phyloP scores from a whole-genome alignment of 2,888 invertebrate species.

The Thera britannica region DNA sequence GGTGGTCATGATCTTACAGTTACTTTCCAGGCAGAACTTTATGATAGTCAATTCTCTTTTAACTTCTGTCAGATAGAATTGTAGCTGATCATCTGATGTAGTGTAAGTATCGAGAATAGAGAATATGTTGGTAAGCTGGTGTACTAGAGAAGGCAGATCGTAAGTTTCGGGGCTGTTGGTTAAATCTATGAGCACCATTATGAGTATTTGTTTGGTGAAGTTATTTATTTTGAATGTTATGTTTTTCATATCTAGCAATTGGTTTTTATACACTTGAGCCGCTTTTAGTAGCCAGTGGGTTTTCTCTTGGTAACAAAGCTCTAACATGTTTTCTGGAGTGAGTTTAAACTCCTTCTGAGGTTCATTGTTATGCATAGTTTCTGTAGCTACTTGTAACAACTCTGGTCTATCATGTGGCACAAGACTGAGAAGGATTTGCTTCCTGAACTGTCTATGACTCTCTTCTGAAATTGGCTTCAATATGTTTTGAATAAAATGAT shows the following conservation, averaged over 20 bases:
- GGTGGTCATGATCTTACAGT: slow-evolving; percentile 80
- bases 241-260: slow-evolving; percentile 76
- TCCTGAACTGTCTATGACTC: slow-evolving; percentile 68
- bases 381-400: slow-evolving; percentile 62
- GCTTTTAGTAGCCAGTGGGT: slow-evolving; percentile 80
- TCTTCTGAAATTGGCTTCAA: slow-evolving; percentile 68
- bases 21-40: slow-evolving; percentile 80
- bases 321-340: slow-evolving; percentile 80
- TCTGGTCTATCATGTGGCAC: slow-evolving; percentile 71
- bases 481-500: slow-evolving; percentile 62
- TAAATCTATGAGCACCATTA: slow-evolving; percentile 79
- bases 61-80: slow-evolving; percentile 79
- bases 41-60: slow-evolving; percentile 79
- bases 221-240: slow-evolving; percentile 79
- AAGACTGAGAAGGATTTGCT: slow-evolving; percentile 75
- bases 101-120: slow-evolving; percentile 77
- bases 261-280: slow-evolving; percentile 73
- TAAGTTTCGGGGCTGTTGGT: slow-evolving; percentile 78
- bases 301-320: slow-evolving; percentile 78
- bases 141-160: slow-evolving; percentile 73
- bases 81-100: slow-evolving; percentile 71
- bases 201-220: slow-evolving; percentile 79
- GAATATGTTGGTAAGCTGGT: slow-evolving; percentile 77
- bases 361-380: slow-evolving; percentile 72
- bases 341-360: slow-evolving; percentile 74